Evolutionary conservation across 2,797 vertebrate genomes (phyloP).

Genomic region (Clarias platycephalus): DNA sequence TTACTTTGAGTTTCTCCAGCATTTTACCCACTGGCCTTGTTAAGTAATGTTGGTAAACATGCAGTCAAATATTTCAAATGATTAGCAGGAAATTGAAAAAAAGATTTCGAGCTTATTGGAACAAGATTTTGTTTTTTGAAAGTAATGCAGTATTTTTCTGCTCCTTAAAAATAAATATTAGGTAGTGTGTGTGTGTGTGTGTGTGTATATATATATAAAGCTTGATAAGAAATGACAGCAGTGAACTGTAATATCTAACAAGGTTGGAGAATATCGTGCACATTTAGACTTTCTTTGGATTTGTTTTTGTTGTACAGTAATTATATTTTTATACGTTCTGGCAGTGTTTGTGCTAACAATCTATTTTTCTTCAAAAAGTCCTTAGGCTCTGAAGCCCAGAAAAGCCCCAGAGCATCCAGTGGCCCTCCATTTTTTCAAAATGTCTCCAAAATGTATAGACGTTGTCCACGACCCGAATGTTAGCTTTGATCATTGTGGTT

Average conservation of each 20-base stretch:
- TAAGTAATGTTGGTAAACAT: conserved; percentile 13
- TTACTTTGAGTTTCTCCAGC: conserved; percentile 37
- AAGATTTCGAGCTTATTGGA: not conserved
- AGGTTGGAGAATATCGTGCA: not conserved
- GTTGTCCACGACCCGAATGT: not conserved
- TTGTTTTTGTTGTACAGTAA: not conserved
- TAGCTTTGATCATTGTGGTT: not conserved
- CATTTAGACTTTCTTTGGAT: not conserved
- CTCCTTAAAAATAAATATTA: too few relatives aligned
- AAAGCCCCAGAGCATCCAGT: not conserved
- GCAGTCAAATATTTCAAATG: not conserved
- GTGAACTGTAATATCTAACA: not conserved
- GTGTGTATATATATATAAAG: not conserved
- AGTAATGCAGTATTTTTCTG: not conserved
- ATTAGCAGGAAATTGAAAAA: not conserved
- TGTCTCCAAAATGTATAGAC: not conserved
- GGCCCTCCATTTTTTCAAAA: not conserved
- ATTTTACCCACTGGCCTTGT: conserved; percentile 27
- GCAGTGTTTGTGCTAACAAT: not conserved
- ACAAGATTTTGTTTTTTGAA: not conserved
- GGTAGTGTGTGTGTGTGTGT: not conserved
- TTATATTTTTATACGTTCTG: not conserved
- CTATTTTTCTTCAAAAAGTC: not conserved
- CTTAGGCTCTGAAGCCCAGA: not conserved
- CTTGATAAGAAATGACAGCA: not conserved